Evolutionary conservation across 2,797 vertebrate species (phyloP).

Genomic region (Mionectes olivaceus): DNA sequence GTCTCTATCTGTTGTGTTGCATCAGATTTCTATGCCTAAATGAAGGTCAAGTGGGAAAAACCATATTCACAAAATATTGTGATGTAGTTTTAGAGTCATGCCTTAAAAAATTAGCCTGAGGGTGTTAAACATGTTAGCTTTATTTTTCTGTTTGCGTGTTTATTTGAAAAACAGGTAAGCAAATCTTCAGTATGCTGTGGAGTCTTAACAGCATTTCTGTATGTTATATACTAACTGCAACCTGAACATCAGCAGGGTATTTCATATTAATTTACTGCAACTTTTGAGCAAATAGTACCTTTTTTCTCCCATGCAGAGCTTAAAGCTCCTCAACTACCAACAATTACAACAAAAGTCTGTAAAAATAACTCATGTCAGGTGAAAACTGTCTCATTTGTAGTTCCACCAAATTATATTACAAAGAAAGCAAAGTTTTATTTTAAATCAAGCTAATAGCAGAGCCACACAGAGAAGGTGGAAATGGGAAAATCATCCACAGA

Average conservation of each 20-base stretch:
- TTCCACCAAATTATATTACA: background rate
- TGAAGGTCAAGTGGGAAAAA: background rate
- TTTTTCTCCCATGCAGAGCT: background rate
- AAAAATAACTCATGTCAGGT: background rate
- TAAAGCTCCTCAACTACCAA: background rate
- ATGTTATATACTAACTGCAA: background rate
- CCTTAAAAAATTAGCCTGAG: background rate
- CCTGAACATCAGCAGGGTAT: background rate
- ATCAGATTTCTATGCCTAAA: background rate
- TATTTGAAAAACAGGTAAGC: background rate
- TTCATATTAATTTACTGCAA: background rate
- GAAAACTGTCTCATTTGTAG: background rate
- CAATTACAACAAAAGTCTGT: background rate
- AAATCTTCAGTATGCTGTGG: background rate
- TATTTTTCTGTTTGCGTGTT: background rate
- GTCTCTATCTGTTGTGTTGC: background rate
- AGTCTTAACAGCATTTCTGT: background rate
- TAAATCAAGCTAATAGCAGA: constrained; percentile 16
- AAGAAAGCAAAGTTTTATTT: background rate
- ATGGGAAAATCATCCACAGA: background rate
- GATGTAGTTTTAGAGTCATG: background rate
- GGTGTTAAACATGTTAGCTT: background rate
- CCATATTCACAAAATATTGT: background rate
- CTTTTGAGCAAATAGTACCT: background rate
- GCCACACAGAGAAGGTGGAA: background rate